Evolutionary conservation across 2,113 vertebrate species (phyloP).

Genomic region (Chlorodrepanis virens): DNA sequence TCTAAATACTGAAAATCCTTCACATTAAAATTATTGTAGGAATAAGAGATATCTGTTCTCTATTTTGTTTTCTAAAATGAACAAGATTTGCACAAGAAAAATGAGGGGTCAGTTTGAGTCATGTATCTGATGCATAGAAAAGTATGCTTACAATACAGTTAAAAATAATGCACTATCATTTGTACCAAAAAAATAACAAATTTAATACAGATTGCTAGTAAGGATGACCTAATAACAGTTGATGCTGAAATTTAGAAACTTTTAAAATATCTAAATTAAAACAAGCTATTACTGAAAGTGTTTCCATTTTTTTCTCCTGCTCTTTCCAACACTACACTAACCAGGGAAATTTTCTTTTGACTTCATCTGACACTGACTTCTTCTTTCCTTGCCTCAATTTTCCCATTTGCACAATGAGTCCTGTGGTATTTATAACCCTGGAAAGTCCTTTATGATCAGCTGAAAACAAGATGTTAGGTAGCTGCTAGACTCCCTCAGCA

Average conservation of each 20-base stretch:
- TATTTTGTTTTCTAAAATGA: neutral
- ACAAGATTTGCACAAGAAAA: neutral
- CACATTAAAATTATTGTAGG: neutral
- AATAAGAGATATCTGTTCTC: neutral
- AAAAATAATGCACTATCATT: neutral
- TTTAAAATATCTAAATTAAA: neutral
- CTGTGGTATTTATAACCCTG: neutral
- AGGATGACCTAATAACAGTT: neutral
- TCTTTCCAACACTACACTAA: neutral
- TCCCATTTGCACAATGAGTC: neutral
- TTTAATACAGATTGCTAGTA: neutral
- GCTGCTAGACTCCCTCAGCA: constrained; percentile 28
- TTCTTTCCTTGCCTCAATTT: constrained; percentile 1
- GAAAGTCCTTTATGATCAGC: neutral
- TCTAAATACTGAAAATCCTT: neutral
- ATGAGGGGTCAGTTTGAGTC: neutral
- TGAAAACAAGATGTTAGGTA: constrained; percentile 1
- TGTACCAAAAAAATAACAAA: neutral
- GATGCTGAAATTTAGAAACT: neutral
- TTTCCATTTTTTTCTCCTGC: neutral
- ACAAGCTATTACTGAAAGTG: neutral
- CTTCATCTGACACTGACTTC: neutral
- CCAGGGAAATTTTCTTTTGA: neutral
- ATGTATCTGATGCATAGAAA: neutral
- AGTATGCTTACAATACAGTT: neutral